Percentiles rank a stretch among this genome's conserved stretches.
Evolutionary conservation across 2,888 invertebrate genomes (phyloP).

Genomic region (Agonopterix heracliana): DNA sequence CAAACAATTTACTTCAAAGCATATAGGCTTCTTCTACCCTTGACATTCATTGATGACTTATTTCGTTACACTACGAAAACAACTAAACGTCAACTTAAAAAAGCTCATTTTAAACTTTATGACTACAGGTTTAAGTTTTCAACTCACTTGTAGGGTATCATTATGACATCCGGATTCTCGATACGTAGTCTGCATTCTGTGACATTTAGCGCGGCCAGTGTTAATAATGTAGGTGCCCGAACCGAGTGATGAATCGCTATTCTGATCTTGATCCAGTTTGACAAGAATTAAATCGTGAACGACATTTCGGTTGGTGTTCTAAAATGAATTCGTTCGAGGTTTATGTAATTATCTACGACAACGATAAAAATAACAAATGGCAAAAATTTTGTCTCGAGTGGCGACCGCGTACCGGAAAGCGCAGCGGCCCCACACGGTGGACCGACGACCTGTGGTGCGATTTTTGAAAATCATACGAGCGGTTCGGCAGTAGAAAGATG

Average conservation of each 20-base stretch:
- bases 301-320: neutral
- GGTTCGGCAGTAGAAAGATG: too few species aligned
- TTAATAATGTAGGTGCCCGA: neutral
- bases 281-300: too few species aligned
- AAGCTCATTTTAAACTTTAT: neutral
- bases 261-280: too few species aligned
- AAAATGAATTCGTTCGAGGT: neutral
- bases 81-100: neutral
- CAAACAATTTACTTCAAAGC: neutral
- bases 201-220: neutral
- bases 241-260: too few species aligned
- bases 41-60: neutral
- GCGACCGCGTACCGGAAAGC: too few species aligned
- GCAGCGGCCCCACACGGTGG: too few species aligned
- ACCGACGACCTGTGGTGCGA: too few species aligned
- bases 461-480: too few species aligned
- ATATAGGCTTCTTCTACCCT: neutral
- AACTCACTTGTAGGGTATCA: neutral
- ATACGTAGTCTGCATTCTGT: neutral
- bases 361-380: too few species aligned
- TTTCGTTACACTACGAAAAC: neutral
- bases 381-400: too few species aligned
- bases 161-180: neutral
- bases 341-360: too few species aligned
- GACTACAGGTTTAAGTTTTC: neutral